Evolutionary conservation across 2,888 invertebrate species (phyloP).

Genomic region (Drosophila atroscutellata): DNA sequence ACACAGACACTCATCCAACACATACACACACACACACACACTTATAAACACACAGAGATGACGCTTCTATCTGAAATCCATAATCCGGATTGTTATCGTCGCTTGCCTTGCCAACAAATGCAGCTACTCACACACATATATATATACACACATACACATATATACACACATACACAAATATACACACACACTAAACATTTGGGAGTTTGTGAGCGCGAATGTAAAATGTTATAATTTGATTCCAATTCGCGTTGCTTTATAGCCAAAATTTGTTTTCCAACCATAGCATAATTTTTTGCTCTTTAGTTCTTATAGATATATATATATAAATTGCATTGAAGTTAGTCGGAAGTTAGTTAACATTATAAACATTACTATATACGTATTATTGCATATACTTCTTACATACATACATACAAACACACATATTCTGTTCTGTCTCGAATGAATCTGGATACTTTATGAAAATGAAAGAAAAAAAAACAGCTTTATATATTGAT

Average conservation of each 20-base stretch:
- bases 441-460: slow-evolving; percentile 35
- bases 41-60: slow-evolving; percentile 26
- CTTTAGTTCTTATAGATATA: slow-evolving; percentile 61
- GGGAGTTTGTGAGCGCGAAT: slow-evolving; percentile 56
- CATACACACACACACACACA: slow-evolving; percentile 15
- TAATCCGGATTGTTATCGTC: slow-evolving; percentile 57
- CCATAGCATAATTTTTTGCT: slow-evolving; percentile 72
- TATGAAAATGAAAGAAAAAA: slow-evolving; percentile 25
- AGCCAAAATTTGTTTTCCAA: slow-evolving; percentile 79
- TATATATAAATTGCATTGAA: slow-evolving; percentile 33
- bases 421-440: slow-evolving; percentile 31
- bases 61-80: slow-evolving; percentile 40
- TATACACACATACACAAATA: slow-evolving; percentile 24
- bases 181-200: slow-evolving; percentile 34
- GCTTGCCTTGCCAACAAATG: slow-evolving; percentile 77
- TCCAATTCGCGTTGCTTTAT: slow-evolving; percentile 68
- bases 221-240: slow-evolving; percentile 62
- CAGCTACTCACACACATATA: slow-evolving; percentile 61
- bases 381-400: slow-evolving; percentile 51
- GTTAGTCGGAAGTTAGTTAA: slow-evolving; percentile 38
- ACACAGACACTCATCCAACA: slow-evolving; percentile 27
- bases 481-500: slow-evolving; percentile 76
- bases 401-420: slow-evolving; percentile 27
- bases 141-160: slow-evolving; percentile 38
- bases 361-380: slow-evolving; percentile 31